Base-by-base conservation (phyloP, 1,140 invertebrate species). In the Pristionchus pacificus region DNA sequence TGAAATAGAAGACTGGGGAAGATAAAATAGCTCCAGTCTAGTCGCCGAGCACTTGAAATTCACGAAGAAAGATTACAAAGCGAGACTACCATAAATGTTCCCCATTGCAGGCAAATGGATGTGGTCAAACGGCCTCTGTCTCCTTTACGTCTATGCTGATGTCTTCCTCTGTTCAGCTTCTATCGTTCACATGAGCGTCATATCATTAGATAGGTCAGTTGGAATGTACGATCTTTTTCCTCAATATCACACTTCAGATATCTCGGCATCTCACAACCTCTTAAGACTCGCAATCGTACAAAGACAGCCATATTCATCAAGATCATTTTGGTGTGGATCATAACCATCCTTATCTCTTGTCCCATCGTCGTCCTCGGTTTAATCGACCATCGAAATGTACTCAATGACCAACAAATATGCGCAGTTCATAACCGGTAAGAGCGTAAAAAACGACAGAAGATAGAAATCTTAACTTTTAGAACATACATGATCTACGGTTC, bases 141-240 rank as follows among this genome's bases (percentile, higher is more conserved):
- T 93, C 83, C 88, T 95, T 38, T 95, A 95, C 88, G 91, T 92
- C 62, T 93, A 93, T 1, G 92, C 91, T 75, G 93, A 97, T 84
- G 93, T 96, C n/a, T 86, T 95, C 32, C 91, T 93, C 65, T 96
- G 93, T 82, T 93, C 92, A 0, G 91, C 92, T 6, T 93, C 91
- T 78, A 97, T 97, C 81, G 91, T 95, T 89, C 94, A 97, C 88
- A 95, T 97, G 92, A 94, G 93, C 83, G 93, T 93, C 85, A 96
- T 97, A 83, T 93, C 91, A 49, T 87, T 97, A 74, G 92, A 93
- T 72, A 89, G 93, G 78, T 97, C 94, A 85, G 84, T 95, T 87
- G 91, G 33, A 92, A 92, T 84, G 82, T 6, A 86, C 86, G 74
- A 84, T 83, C 1, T 70, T 85, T 25, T 84, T 85, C 70, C 79